A percentile compares a stretch with the other conserved stretches of the same genome.
Conservation (phyloP, 2,888 invertebrate genomes). For the Dorcus parallelipipedus region DNA sequence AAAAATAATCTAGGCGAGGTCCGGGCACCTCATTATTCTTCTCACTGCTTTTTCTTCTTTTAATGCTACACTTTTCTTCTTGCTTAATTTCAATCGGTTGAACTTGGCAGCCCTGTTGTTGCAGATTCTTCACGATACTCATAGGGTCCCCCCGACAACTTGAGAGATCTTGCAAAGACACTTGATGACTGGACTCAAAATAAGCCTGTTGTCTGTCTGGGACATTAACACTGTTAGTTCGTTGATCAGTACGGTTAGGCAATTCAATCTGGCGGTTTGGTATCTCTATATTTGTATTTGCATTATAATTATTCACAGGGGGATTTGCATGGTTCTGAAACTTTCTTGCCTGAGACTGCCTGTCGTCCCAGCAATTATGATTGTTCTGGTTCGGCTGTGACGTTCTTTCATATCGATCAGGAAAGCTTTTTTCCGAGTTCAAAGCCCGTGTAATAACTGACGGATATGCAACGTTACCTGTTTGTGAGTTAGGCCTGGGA, state of each 20-base stretch:
- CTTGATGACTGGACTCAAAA: constrained; percentile 61
- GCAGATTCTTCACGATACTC: constrained; percentile 70
- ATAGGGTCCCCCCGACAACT: constrained; percentile 74
- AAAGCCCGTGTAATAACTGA: constrained; percentile 78
- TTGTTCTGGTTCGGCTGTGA: constrained; percentile 39
- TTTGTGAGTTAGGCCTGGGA: constrained; percentile 59
- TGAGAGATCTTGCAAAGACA: constrained; percentile 66
- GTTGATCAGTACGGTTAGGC: constrained; percentile 34
- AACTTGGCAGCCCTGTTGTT: constrained; percentile 41
- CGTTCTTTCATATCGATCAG: constrained; percentile 55
- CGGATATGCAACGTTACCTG: constrained; percentile 67
- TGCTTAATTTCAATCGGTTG: constrained; percentile 42
- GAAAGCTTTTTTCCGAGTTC: constrained; percentile 58
- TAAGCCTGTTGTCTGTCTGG: constrained; percentile 61
- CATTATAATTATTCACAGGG: constrained; percentile 42
- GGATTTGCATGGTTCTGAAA: constrained; percentile 49
- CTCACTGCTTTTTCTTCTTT: constrained; percentile 61
- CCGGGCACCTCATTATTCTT: constrained; percentile 55
- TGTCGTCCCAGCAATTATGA: constrained; percentile 59
- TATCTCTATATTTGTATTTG: constrained; percentile 44
- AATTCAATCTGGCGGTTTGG: constrained; percentile 33
- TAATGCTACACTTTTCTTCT: constrained; percentile 44
- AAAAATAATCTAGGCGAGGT: constrained; percentile 49
- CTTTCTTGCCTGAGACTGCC: constrained; percentile 52
- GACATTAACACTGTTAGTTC: constrained; percentile 51